Conservation (phyloP, 1,140 invertebrate genomes). For the Heliconius nattereri region DNA sequence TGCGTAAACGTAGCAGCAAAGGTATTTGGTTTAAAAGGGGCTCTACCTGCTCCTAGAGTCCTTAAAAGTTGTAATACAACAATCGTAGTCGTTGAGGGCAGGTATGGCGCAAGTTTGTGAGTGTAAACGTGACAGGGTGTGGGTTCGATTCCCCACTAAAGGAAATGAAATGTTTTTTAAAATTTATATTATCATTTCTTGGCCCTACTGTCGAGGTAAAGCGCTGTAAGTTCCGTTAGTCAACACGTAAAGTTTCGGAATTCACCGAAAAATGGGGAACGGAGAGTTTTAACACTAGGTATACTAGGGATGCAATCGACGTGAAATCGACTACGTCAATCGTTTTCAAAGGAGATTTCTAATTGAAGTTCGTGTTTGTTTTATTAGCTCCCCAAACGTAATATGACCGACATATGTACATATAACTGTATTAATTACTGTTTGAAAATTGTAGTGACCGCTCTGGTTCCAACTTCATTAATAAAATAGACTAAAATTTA, state of each 20-base stretch:
- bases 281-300: too few species aligned
- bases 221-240: too few species aligned
- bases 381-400: conserved; percentile 51
- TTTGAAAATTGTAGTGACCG: conserved; percentile 31
- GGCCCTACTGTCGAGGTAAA: too few species aligned
- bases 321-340: conserved; percentile 17
- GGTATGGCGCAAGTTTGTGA: too few species aligned
- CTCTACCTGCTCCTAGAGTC: conserved; percentile 66
- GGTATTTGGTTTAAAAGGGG: conserved; percentile 44
- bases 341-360: conserved; percentile 51
- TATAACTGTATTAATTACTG: conserved; percentile 31
- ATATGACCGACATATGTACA: conserved; percentile 30
- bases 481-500: too few species aligned
- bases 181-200: too few species aligned
- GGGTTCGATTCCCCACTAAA: too few species aligned
- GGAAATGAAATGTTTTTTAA: too few species aligned
- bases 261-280: too few species aligned
- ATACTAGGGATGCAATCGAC: too few species aligned
- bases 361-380: conserved; percentile 60
- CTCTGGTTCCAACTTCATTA: not conserved
- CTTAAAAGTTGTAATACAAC: conserved; percentile 34
- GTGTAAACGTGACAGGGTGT: too few species aligned
- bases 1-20: conserved; percentile 23
- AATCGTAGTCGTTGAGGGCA: conserved; percentile 22
- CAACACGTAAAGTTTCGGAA: too few species aligned